These are phyloP conservation scores for Leptoteleia sp. DNA, from an alignment of 1,140 invertebrate species.

Conservation along the genomic window DNA sequence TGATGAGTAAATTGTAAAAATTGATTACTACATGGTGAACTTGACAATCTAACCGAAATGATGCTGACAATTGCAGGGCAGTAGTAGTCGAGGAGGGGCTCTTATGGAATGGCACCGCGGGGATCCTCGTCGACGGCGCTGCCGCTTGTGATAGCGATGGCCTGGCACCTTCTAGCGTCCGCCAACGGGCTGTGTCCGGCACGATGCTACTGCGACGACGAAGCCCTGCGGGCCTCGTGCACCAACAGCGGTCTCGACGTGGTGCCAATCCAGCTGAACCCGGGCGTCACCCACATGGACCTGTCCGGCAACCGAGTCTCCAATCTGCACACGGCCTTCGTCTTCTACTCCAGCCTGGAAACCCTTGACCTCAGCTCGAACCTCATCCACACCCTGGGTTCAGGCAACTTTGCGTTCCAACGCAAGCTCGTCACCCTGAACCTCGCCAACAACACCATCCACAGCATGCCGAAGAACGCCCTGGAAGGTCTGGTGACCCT, in stretches of 20 bases:
- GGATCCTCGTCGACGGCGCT: slow-evolving; percentile 70
- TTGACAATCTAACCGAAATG: no score
- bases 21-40: no score
- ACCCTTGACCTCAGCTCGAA: slow-evolving; percentile 91
- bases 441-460: slow-evolving; percentile 88
- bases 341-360: slow-evolving; percentile 89
- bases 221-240: slow-evolving; percentile 87
- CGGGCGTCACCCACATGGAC: slow-evolving; percentile 89
- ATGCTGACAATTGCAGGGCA: slow-evolving; percentile 64
- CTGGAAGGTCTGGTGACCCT: slow-evolving; percentile 88
- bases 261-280: slow-evolving; percentile 93
- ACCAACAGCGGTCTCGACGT: slow-evolving; percentile 89
- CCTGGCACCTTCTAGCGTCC: slow-evolving; percentile 68
- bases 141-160: slow-evolving; percentile 75
- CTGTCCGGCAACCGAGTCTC: slow-evolving; percentile 88
- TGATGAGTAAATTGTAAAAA: no score
- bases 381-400: slow-evolving; percentile 88
- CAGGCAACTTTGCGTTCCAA: slow-evolving; percentile 90
- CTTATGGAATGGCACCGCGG: slow-evolving; percentile 80
- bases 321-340: slow-evolving; percentile 87
- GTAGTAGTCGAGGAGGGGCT: slow-evolving; percentile 71
- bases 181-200: slow-evolving; percentile 87
- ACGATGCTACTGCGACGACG: slow-evolving; percentile 90
- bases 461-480: slow-evolving; percentile 86
- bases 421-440: slow-evolving; percentile 86